Conservation (phyloP, 1,140 invertebrate species). For the Leptinotarsa texana region DNA sequence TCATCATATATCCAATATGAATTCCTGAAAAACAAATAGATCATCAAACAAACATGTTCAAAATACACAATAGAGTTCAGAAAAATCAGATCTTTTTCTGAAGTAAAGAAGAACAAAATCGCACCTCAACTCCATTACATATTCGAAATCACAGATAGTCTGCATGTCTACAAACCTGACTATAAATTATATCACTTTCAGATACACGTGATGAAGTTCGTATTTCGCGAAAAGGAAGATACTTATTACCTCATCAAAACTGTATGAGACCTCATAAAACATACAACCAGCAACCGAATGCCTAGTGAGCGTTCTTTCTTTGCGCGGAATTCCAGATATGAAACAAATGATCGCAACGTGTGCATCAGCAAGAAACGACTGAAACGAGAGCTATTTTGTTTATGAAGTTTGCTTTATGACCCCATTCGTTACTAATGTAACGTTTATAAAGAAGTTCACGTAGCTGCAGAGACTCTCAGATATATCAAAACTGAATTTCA, state of each 20-base stretch:
- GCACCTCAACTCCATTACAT: background rate
- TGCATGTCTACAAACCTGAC: background rate
- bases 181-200: background rate
- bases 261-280: conserved; percentile 1
- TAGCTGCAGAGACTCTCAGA: background rate
- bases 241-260: conserved; percentile 1
- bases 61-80: no score
- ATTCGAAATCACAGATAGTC: background rate
- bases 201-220: background rate
- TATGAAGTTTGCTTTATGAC: background rate
- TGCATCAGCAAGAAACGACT: background rate
- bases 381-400: conserved; percentile 5
- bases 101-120: no score
- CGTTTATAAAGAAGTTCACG: background rate
- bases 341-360: conserved; percentile 8
- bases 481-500: background rate
- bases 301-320: background rate
- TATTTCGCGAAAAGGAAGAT: background rate
- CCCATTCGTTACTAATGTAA: conserved; percentile 3
- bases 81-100: no score
- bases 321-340: background rate
- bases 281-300: background rate
- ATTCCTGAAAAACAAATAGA: no score
- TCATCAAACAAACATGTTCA: no score
- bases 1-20: no score